A percentile compares a stretch with the other conserved stretches of the same genome.
Evolutionary conservation across 2,797 vertebrate species (phyloP).

Genomic region (Spinus olivaceus): DNA sequence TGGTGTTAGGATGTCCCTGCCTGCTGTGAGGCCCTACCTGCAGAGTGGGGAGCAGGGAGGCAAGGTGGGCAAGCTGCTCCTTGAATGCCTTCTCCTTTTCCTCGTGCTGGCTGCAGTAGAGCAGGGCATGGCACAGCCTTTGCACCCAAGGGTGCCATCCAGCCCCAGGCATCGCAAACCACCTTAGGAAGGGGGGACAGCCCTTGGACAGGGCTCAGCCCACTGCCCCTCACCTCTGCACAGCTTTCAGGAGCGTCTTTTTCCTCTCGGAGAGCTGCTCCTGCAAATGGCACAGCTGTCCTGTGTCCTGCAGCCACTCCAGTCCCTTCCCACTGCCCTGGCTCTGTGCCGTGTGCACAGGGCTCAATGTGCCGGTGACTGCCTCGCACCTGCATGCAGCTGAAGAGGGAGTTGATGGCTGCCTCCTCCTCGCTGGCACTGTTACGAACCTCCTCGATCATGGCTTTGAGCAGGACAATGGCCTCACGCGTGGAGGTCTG

Average conservation of each 20-base stretch:
- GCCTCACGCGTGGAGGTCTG: conserved; percentile 88
- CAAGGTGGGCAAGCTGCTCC: conserved; percentile 87
- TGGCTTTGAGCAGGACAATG: conserved; percentile 87
- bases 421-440: conserved; percentile 90
- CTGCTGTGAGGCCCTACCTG: conserved; percentile 69
- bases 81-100: conserved; percentile 91
- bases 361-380: accelerated
- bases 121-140: neutral
- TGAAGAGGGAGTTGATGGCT: conserved; percentile 87
- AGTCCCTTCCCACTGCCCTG: neutral
- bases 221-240: conserved; percentile 79
- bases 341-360: accelerated
- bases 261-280: conserved; percentile 84
- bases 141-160: neutral
- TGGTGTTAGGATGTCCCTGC: neutral
- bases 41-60: conserved; percentile 85
- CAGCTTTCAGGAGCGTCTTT: conserved; percentile 81
- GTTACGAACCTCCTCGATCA: conserved; percentile 90
- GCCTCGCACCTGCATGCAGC: conserved; percentile 76
- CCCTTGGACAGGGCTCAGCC: neutral
- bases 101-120: conserved; percentile 83
- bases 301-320: neutral
- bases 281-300: neutral
- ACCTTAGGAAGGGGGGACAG: accelerated
- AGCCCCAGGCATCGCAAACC: neutral